Evolutionary conservation across 2,888 invertebrate genomes (phyloP), one percentile per base, ranked within the genome.

Genomic region (Harpalus rubripes): DNA sequence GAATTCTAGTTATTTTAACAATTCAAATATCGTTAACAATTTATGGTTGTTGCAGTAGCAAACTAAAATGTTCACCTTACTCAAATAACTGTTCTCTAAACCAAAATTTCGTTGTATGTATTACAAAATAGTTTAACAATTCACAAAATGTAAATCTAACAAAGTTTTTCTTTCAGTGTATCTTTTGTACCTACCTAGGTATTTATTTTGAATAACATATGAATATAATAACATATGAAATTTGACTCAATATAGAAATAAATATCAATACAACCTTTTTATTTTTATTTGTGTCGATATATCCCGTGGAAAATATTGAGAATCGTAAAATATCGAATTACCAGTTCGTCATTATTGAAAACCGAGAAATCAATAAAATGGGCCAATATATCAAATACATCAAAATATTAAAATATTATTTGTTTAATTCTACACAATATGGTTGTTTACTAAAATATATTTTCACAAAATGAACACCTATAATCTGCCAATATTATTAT

Each of bases 401-500:
- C 39, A 68, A 68, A 32, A 68, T 68, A 68, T 68, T 68, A 68
- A 68, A 39, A 68, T 68, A 68, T 68, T 68, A 68, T 68, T 68
- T 68, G 39, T 39, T 32, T 68, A 68, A 68, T 39, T 15, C 7
- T 32, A 7, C 39, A 68, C 22, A 63, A 63, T 39, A 39, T 12
- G 8, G 61, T 22, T 8, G 18, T 8, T 68, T 68, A 16, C 44
- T 16, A 10, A 74, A 74, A 74, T 7, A 52, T 32, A 18, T 74
- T 44, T 74, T 74, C 44, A 44, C 74, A 74, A 74, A 74, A 74
- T 74, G 44, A 74, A 74, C 74, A 76, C 10, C 18, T 26, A 76
- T 76, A 52, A 76, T 76, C 76, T 26, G 52, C 52, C 56, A 76
- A 76, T 76, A 76, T 26, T 76, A 76, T 76, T 76, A 76, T 76